Conservation (phyloP, 2,888 invertebrate species). For the Rhodophaea formosa region DNA sequence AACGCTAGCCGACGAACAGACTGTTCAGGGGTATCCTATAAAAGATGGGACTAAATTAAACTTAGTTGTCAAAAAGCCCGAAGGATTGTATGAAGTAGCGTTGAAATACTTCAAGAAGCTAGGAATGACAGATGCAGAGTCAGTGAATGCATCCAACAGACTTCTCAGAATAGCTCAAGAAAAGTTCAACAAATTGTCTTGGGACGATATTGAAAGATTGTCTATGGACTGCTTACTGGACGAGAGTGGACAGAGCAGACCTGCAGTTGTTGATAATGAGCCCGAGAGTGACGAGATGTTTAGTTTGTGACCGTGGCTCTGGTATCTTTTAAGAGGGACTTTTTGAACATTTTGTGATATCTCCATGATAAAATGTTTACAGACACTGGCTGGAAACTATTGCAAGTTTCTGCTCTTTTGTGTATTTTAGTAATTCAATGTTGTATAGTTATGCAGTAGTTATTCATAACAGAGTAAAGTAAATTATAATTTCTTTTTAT, state of each 20-base stretch:
- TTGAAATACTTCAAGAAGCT: slow-evolving; percentile 82
- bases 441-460: neutral
- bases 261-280: slow-evolving; percentile 36
- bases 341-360: slow-evolving; percentile 22
- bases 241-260: slow-evolving; percentile 38
- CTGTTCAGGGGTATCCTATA: slow-evolving; percentile 85
- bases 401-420: neutral
- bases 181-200: slow-evolving; percentile 78
- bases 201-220: slow-evolving; percentile 82
- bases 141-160: slow-evolving; percentile 81
- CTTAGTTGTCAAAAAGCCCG: slow-evolving; percentile 85
- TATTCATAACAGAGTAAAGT: neutral
- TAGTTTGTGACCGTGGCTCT: slow-evolving; percentile 42
- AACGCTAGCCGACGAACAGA: slow-evolving; percentile 86
- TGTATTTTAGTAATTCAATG: neutral
- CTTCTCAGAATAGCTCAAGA: slow-evolving; percentile 78
- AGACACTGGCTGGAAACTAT: slow-evolving; percentile 22
- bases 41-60: slow-evolving; percentile 88
- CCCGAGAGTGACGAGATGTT: slow-evolving; percentile 48
- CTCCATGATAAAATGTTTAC: slow-evolving; percentile 27
- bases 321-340: slow-evolving; percentile 13
- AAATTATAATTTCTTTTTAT: neutral
- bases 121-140: slow-evolving; percentile 82
- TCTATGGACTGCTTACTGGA: slow-evolving; percentile 59
- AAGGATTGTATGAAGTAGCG: slow-evolving; percentile 81